Conservation (phyloP, 2,113 vertebrate species). For the Psilopsiagon aymara region DNA sequence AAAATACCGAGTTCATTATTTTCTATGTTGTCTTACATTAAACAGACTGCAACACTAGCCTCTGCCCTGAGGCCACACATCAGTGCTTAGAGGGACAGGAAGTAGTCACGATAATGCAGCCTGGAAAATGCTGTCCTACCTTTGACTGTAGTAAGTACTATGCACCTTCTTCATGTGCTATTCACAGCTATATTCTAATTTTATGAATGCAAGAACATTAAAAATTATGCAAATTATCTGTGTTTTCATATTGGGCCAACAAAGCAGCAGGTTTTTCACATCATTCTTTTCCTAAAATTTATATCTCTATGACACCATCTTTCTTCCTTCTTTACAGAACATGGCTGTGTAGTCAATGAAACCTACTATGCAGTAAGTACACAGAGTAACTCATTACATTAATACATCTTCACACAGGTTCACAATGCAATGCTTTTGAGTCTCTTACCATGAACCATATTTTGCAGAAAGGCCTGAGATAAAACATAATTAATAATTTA, state of each 20-base stretch:
- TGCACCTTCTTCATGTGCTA: not conserved
- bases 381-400: not conserved
- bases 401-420: not conserved
- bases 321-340: constrained; percentile 19
- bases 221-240: not conserved
- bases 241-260: not conserved
- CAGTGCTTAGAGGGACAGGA: constrained; percentile 64
- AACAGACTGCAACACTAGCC: constrained; percentile 72
- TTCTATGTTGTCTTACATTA: not conserved
- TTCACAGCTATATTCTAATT: not conserved
- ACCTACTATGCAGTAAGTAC: constrained; percentile 66
- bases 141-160: constrained; percentile 72
- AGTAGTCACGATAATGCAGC: not conserved
- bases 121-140: constrained; percentile 67
- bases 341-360: constrained; percentile 50
- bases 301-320: not conserved
- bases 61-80: constrained; percentile 20
- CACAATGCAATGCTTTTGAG: not conserved
- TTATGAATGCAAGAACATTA: not conserved
- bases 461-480: not conserved
- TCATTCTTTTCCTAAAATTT: not conserved
- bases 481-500: not conserved
- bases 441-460: not conserved
- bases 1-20: not conserved
- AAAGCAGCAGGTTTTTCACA: not conserved